A percentile compares a stretch with the other conserved stretches of the same genome.
Conservation (phyloP, 2,888 invertebrate genomes). For the Cheilosia pagana region DNA sequence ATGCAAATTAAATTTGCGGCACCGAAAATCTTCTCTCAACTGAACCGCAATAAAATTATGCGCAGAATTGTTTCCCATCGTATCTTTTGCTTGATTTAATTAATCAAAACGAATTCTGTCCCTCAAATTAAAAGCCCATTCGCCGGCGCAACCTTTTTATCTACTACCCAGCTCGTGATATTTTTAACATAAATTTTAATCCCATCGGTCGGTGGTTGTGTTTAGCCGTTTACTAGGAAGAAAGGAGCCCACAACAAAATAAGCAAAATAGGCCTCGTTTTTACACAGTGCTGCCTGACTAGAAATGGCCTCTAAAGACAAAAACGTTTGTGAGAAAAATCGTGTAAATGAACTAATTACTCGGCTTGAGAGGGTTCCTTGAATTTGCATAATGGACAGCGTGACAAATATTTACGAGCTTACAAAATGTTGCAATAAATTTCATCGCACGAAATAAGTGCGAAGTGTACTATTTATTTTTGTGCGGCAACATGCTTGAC, state of each 20-base stretch:
- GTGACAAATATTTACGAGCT: constrained; percentile 67
- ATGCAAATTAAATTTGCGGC: not conserved
- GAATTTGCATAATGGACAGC: constrained; percentile 66
- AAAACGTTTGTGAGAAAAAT: constrained; percentile 47
- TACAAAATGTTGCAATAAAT: constrained; percentile 63
- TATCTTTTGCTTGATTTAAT: constrained; percentile 46
- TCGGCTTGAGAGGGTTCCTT: constrained; percentile 52
- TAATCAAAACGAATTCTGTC: constrained; percentile 45
- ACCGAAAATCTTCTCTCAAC: not conserved
- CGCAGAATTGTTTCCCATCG: constrained; percentile 16
- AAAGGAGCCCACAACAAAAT: constrained; percentile 8
- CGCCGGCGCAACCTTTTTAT: constrained; percentile 37
- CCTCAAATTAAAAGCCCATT: constrained; percentile 59
- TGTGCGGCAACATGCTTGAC: constrained; percentile 2
- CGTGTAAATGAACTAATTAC: constrained; percentile 71
- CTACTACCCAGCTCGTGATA: constrained; percentile 5
- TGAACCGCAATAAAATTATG: constrained; percentile 21
- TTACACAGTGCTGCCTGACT: not conserved
- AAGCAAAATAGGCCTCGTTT: constrained; percentile 12
- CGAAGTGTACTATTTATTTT: constrained; percentile 26
- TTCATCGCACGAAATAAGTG: constrained; percentile 38
- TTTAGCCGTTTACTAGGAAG: constrained; percentile 36
- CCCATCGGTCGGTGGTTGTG: constrained; percentile 32
- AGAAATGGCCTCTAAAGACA: constrained; percentile 40
- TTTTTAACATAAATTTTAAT: constrained; percentile 37